Evolutionary conservation across 2,797 vertebrate species (phyloP), one percentile per base, ranked within the genome.

Genomic region (Propithecus perrieri): DNA sequence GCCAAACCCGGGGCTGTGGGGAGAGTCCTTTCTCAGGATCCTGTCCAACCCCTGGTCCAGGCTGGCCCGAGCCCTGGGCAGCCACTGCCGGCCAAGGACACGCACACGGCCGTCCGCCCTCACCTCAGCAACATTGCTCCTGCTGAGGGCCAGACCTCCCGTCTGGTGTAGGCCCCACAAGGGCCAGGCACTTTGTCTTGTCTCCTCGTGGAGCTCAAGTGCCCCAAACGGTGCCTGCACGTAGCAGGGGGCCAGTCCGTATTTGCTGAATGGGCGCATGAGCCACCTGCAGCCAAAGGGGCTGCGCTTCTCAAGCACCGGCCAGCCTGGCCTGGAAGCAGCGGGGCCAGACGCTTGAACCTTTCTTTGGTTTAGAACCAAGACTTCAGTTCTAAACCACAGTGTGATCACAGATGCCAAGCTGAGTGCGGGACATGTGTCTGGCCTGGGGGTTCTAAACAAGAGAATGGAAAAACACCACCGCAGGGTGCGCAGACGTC

Each of bases 21-120:
- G 50, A 61, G 76, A 97, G 81, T 43, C 0, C 76, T 96, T 98
- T 98, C 97, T 98, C 96, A 97, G 83, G 95, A 48, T 91, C 71
- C 94, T 78, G 89, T 96, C 97, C 89, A 80, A 1, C 38, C 69
- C 87, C 91, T 59, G 53, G 15, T 93, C 94, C 43, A 87, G 95
- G 95, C 95, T 12, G 2, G 78, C 88, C 75, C 71, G 89, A 94
- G 61, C 0, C 0, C 15, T 7, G 75, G 88, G 69, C 78, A 33
- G 33, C 33, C 30, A 74, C 91, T 93, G 93, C 61, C 94, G 97
- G 89, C 92, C 5, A 92, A 38, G 79, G 84, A 78, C 74, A 87
- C 53, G 1, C 0, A 0, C 28, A 17, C 13, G 14, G 4, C 46
- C 59, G 46, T 50, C 38, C 41, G 22, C 10, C 11, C 18, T 53